Conservation (phyloP, 2,113 vertebrate species). For the Rhombomys opimus region DNA sequence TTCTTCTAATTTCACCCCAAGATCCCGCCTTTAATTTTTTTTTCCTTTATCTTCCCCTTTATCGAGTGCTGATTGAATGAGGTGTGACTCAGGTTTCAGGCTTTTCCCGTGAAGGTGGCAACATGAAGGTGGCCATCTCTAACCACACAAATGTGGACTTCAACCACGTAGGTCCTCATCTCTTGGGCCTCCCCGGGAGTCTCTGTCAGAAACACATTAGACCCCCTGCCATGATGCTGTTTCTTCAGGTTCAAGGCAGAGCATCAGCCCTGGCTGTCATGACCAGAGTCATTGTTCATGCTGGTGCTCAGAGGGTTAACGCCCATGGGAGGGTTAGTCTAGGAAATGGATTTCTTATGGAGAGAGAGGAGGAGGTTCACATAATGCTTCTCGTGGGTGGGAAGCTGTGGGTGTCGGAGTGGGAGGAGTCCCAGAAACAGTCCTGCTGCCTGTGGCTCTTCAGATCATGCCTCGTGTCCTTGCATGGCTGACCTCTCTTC, state of each 20-base stretch:
- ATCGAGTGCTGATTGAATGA: background rate
- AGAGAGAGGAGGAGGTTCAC: background rate
- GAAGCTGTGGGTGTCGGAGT: background rate
- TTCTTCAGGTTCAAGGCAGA: background rate
- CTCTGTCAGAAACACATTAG: no score
- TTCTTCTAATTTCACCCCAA: background rate
- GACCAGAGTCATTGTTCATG: constrained; percentile 7
- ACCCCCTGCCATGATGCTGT: background rate
- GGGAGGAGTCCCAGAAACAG: background rate
- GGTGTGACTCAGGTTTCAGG: background rate
- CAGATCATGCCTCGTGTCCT: background rate
- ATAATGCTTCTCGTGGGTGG: background rate
- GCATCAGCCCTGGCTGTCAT: background rate
- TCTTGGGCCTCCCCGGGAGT: no score
- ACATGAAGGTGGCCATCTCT: background rate
- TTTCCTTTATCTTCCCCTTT: background rate
- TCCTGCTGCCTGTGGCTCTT: background rate
- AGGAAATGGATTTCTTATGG: constrained; percentile 28
- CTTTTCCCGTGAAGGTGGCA: background rate
- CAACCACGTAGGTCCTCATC: background rate
- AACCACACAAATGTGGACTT: no score
- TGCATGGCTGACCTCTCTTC: background rate
- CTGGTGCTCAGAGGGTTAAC: background rate
- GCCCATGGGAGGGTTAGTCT: constrained; percentile 12
- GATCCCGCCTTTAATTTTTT: background rate